Evolutionary conservation across 2,888 invertebrate genomes (phyloP), one percentile per base, ranked within the genome.

Genomic region (Quadroppia sp.): DNA sequence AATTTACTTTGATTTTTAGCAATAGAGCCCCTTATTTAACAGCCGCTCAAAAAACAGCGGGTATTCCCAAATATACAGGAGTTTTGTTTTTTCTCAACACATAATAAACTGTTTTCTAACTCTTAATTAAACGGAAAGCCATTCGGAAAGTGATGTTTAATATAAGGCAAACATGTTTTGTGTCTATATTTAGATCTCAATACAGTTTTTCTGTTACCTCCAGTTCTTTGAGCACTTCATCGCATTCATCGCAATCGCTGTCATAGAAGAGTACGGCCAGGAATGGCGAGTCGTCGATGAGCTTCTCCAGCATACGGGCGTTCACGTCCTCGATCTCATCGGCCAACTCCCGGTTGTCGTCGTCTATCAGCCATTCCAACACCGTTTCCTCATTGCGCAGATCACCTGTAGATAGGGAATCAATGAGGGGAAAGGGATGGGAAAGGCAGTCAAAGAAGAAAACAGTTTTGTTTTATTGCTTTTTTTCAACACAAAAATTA

Each of bases 241-340:
- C 61, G 75, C 80, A 80, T 23, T 79, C 80, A 9, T 77, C 77
- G 70, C 79, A 79, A 23, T 80, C 79, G 2, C 77, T 73, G 23
- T 79, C 79, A 64, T 77, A 94, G 83, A 93, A 94, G 84, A 93
- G 92, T 23, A 94, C 94, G 61, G 92, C 94, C 75, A 94, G 85
- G 79, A 94, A 87, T 73, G 92, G 90, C 20, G 93, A 93, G 81
- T 92, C 91, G 25, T 88, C 89, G 79, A 94, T 86, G 71, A 94
- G 85, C 79, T 92, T 87, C 78, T 90, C 89, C 78, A 94, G 83
- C 94, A 94, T 94, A 79, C 92, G 87, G 48, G 74, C 75, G 80
- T 94, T 94, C 11, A 94, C 93, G 42, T 91, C 90, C 84, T 94
- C 94, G 78, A 94, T 94, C 85, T 94, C 94, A 83, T 94, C 94